Evolutionary conservation across 2,888 invertebrate species (phyloP), one percentile per base, ranked within the genome.

Genomic region (Allophyes oxyacanthae): DNA sequence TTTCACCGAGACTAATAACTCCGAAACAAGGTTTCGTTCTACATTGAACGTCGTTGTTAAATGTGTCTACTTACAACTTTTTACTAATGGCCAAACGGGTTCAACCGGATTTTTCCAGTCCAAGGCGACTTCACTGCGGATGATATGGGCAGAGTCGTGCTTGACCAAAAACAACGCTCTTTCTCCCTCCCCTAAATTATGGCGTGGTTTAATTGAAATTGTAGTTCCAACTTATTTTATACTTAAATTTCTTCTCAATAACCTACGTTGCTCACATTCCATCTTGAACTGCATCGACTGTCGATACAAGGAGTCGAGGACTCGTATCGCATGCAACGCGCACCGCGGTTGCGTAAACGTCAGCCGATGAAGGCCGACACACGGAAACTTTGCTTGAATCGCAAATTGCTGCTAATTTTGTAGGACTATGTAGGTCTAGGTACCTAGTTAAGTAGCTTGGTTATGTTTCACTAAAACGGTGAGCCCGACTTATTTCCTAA

Each of bases 351-450:
- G 85, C 86, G 85, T 82, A 86, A 86, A 79, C 72, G 62, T 52
- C 68, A 51, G 58, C 53, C 61, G 64, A 51, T 59, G 87, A 88
- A 88, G 88, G 89, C 83, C 87, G 75, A 64, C 62, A 79, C 60
- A 82, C 87, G 89, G 88, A 88, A 87, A 89, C 86, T 83, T 83
- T 64, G 78, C 68, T 76, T 73, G 77, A 80, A 77, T 81, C 77
- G 80, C 81, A 78, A 85, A 85, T 83, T 81, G 81, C 75, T 79
- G 81, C 81, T 86, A 85, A 85, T 84, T 81, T 67, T 62, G 58
- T 69, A 66, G 51, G 71, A 26, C 25, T 40, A 52, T 50, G 33
- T 49, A 46, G 40, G 64, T 50, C 33, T n/a, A 2, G n/a, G n/a
- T n/a, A n/a, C n/a, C n/a, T n/a, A n/a, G n/a, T n/a, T n/a, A n/a